A percentile compares a stretch with the other conserved stretches of the same genome.
phyloP scores from a whole-genome alignment of 2,113 vertebrate species.

The Chiloscyllium plagiosum region DNA sequence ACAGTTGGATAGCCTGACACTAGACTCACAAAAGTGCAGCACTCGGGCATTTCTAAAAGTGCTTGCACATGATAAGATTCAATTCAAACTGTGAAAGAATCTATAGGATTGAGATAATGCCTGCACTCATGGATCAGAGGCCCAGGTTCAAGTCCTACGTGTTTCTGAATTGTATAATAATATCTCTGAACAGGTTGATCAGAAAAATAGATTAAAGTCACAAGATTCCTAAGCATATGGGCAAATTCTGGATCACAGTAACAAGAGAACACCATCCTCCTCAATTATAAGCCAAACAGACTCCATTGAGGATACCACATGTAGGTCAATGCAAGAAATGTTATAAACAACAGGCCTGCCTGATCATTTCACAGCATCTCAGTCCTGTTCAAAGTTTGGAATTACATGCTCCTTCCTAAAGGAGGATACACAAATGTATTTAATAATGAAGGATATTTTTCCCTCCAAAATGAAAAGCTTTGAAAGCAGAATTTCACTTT shows the following conservation, averaged over 20 bases:
- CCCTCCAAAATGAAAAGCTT: neutral
- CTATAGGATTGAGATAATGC: neutral
- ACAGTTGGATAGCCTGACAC: neutral
- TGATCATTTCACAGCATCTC: neutral
- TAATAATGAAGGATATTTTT: neutral
- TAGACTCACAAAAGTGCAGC: neutral
- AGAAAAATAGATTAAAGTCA: neutral
- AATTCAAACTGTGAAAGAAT: too few relatives aligned
- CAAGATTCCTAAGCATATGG: neutral
- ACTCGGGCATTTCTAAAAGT: neutral
- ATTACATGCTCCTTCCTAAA: neutral
- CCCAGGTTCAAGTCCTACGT: too few relatives aligned
- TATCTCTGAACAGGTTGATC: neutral
- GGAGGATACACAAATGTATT: neutral
- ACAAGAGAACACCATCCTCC: neutral
- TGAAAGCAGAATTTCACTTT: neutral
- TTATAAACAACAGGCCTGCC: neutral
- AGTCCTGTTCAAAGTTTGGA: neutral
- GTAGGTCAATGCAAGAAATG: neutral
- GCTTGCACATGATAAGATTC: too few relatives aligned
- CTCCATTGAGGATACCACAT: neutral
- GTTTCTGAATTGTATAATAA: too few relatives aligned
- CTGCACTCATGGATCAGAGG: too few relatives aligned
- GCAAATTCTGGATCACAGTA: neutral
- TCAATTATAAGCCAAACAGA: neutral